Evolutionary conservation across 2,113 vertebrate genomes (phyloP).

Genomic region (Alaudala cheleensis): DNA sequence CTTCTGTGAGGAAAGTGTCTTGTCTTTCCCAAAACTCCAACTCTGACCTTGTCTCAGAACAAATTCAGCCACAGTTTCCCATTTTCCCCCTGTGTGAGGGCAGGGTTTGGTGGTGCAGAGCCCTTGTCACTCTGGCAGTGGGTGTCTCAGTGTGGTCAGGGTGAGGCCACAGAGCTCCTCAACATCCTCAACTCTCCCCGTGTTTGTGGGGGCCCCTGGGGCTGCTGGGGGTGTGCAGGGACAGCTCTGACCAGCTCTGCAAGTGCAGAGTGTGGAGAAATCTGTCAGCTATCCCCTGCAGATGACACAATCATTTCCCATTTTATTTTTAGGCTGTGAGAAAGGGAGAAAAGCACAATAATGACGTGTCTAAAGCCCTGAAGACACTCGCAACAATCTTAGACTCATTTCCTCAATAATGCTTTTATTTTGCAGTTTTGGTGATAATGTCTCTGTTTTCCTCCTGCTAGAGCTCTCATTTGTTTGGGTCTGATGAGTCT

Average conservation of each 20-base stretch:
- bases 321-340: not conserved
- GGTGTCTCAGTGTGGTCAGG: not conserved
- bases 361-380: not conserved
- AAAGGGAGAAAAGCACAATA: not conserved
- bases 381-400: not conserved
- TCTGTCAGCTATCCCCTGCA: not conserved
- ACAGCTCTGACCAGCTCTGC: not conserved
- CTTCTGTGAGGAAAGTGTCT: not conserved
- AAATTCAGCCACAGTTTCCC: not conserved
- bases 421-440: not conserved
- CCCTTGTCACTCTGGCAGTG: not conserved
- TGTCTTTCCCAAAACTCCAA: not conserved
- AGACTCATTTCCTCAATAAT: not conserved
- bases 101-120: not conserved
- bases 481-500: not conserved
- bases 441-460: not conserved
- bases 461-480: not conserved
- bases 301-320: not conserved
- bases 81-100: fast-evolving
- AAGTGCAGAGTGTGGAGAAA: not conserved
- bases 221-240: not conserved
- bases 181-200: fast-evolving
- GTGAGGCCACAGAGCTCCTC: not conserved
- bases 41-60: not conserved
- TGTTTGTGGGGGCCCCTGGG: fast-evolving